phyloP scores from a whole-genome alignment of 2,113 vertebrate species.

The Xenopus laevis region DNA sequence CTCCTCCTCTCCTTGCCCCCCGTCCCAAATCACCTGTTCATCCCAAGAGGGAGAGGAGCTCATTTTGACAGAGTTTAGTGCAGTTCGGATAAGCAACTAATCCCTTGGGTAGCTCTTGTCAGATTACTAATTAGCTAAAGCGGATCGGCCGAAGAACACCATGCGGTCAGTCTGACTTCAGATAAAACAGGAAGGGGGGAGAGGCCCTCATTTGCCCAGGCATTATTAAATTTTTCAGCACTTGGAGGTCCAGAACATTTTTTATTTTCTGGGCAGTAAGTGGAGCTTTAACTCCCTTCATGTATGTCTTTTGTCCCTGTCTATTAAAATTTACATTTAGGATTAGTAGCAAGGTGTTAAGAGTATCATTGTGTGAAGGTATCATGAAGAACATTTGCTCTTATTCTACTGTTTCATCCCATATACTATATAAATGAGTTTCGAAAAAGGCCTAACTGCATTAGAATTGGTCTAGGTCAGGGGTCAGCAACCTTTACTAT shows the following conservation, averaged over 20 bases:
- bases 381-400: no score
- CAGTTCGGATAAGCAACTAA: conserved; percentile 69
- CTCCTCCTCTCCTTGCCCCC: conserved; percentile 51
- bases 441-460: no score
- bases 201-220: neutral
- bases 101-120: conserved; percentile 78
- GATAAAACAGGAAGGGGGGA: conserved; percentile 39
- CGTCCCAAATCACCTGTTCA: conserved; percentile 66
- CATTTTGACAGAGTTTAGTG: conserved; percentile 70
- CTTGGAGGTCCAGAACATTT: neutral
- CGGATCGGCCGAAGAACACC: conserved; percentile 74
- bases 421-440: no score
- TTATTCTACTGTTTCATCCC: no score
- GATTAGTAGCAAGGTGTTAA: no score
- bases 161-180: conserved; percentile 67
- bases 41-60: conserved; percentile 65
- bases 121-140: conserved; percentile 84
- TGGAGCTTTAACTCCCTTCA: no score
- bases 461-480: no score
- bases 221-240: neutral
- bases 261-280: no score
- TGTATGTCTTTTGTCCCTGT: no score
- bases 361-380: no score
- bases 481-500: no score
- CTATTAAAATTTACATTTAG: no score